phyloP scores from a whole-genome alignment of 1,140 invertebrate species.

The Eurosta solidaginis region DNA sequence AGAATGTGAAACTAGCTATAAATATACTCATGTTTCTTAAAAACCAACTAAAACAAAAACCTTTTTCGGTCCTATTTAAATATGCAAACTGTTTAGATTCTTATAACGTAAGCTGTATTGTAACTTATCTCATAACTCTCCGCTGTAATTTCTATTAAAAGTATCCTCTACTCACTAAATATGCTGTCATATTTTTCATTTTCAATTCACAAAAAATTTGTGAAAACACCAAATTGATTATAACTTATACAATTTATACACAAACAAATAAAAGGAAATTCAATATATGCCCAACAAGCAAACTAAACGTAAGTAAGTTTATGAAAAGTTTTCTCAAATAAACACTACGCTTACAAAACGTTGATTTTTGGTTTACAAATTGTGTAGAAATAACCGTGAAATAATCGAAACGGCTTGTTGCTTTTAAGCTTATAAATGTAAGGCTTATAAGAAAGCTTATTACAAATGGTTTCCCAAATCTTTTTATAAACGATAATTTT shows the following conservation, averaged over 20 bases:
- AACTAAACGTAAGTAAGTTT: no score
- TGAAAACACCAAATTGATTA: conserved; percentile 23
- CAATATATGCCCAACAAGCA: no score
- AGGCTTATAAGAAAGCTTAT: no score
- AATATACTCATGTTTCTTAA: conserved; percentile 8
- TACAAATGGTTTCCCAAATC: no score
- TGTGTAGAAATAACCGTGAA: no score
- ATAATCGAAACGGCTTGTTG: no score
- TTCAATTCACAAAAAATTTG: conserved; percentile 20
- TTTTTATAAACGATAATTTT: no score
- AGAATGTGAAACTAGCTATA: conserved; percentile 9
- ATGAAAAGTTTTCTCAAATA: no score
- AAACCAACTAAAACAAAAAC: not conserved
- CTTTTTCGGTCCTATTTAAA: not conserved
- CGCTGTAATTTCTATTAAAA: not conserved
- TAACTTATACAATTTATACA: conserved; percentile 24
- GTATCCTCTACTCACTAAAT: conserved; percentile 25
- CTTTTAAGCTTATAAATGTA: no score
- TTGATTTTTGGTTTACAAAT: no score
- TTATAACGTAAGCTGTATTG: not conserved
- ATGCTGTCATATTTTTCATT: not conserved
- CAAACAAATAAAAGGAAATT: not conserved
- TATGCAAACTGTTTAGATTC: not conserved
- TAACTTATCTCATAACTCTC: not conserved
- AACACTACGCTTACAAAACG: no score